phyloP scores from a whole-genome alignment of 1,140 invertebrate genomes.

The Luehdorfia chinensis region DNA sequence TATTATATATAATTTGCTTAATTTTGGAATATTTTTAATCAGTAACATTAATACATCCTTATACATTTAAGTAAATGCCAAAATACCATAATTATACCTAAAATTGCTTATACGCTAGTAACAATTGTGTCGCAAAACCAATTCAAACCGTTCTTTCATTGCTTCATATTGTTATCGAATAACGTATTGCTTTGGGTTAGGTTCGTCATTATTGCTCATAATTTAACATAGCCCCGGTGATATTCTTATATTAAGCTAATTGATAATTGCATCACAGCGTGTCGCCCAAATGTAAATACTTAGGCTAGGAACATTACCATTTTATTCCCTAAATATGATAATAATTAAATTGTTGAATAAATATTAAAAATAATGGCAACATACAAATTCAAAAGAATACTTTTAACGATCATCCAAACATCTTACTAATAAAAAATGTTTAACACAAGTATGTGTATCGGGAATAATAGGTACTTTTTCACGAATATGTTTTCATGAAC shows the following conservation, averaged over 20 bases:
- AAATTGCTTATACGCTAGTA: too few relatives aligned
- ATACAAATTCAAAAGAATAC: background rate
- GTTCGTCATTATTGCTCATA: too few relatives aligned
- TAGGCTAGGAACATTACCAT: conserved; percentile 35
- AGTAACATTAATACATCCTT: conserved; percentile 1
- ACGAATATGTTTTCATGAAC: too few relatives aligned
- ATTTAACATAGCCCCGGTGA: too few relatives aligned
- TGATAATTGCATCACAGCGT: conserved; percentile 31
- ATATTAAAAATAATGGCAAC: conserved; percentile 1
- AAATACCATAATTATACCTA: conserved; percentile 5
- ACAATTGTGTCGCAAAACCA: too few relatives aligned
- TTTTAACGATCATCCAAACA: too few relatives aligned
- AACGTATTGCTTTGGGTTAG: too few relatives aligned
- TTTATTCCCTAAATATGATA: conserved; percentile 24
- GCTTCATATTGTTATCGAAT: too few relatives aligned
- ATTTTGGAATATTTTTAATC: background rate
- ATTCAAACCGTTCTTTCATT: too few relatives aligned
- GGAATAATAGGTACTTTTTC: too few relatives aligned
- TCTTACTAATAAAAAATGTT: too few relatives aligned
- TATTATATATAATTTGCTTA: background rate
- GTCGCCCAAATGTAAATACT: conserved; percentile 28
- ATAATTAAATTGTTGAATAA: conserved; percentile 4
- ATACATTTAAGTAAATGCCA: conserved; percentile 13
- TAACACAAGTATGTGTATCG: too few relatives aligned
- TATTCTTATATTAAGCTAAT: conserved; percentile 8